Evolutionary conservation across 2,113 vertebrate species (phyloP).

Genomic region (Girardinichthys multiradiatus): DNA sequence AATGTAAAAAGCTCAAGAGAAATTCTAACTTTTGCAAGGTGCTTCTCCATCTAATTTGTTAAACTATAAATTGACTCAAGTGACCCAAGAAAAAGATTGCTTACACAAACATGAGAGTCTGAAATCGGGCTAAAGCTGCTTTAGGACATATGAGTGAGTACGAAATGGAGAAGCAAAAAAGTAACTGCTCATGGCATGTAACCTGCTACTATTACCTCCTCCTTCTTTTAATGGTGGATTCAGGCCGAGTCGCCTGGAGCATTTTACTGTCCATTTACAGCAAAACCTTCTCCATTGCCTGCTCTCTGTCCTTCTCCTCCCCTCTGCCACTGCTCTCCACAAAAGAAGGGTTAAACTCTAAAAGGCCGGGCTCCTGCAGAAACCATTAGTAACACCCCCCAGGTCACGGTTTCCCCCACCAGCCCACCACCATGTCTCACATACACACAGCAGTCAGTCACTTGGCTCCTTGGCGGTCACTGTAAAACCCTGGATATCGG

Average conservation of each 20-base stretch:
- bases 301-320: constrained; percentile 34
- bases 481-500: constrained; percentile 81
- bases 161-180: constrained; percentile 52
- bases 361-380: constrained; percentile 74
- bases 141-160: constrained; percentile 34
- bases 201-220: constrained; percentile 18
- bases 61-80: constrained; percentile 33
- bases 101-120: constrained; percentile 42
- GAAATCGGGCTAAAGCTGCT: constrained; percentile 48
- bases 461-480: constrained; percentile 61
- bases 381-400: constrained; percentile 55
- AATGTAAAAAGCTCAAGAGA: too few species aligned
- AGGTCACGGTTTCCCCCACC: neutral
- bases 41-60: constrained; percentile 4
- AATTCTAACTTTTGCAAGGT: neutral
- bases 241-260: constrained; percentile 40
- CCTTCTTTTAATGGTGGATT: constrained; percentile 55
- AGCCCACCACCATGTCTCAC: neutral
- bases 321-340: constrained; percentile 31
- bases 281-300: constrained; percentile 53
- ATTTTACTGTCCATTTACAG: constrained; percentile 76
- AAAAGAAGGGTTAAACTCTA: constrained; percentile 73
- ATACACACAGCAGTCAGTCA: constrained; percentile 39
- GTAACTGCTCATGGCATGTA: constrained; percentile 30
- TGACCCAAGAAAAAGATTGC: constrained; percentile 44